These are phyloP conservation scores for Clistopyga incitator DNA, from an alignment of 2,888 invertebrate genomes.

Conservation along the genomic window DNA sequence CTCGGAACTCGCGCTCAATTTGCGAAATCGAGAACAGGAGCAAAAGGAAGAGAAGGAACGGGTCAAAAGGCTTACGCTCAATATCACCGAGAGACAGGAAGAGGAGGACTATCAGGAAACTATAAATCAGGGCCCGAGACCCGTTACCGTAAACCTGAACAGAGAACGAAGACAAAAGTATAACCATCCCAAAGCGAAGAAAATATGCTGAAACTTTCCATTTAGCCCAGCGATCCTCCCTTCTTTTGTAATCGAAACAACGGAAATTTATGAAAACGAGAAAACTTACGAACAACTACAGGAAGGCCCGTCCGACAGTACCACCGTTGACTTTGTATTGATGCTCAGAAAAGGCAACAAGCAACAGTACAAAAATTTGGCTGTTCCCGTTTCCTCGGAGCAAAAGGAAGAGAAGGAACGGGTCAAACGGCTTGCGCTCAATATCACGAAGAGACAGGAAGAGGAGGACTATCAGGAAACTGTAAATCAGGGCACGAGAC, in stretches of 20 bases:
- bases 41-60: conserved; percentile 93
- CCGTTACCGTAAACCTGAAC: conserved; percentile 92
- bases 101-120: conserved; percentile 96
- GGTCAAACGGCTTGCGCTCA: conserved; percentile 96
- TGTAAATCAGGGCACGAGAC: conserved; percentile 87
- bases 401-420: no score
- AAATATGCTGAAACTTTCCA: conserved; percentile 84
- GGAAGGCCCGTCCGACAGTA: conserved; percentile 85
- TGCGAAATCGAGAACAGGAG: conserved; percentile 94
- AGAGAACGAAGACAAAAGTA: conserved; percentile 93
- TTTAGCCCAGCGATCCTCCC: background rate
- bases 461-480: conserved; percentile 96
- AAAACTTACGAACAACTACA: conserved; percentile 93
- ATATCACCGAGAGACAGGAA: conserved; percentile 98
- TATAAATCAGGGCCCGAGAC: conserved; percentile 87
- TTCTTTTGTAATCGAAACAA: conserved; percentile 12
- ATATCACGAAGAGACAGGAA: conserved; percentile 98
- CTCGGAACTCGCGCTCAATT: conserved; percentile 94
- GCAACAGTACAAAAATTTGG: conserved; percentile 95
- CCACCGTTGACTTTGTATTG: conserved; percentile 94
- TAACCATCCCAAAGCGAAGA: conserved; percentile 96
- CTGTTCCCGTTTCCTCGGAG: conserved; percentile 94
- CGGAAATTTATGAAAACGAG: no score
- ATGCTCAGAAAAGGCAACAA: conserved; percentile 98
- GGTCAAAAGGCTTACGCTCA: conserved; percentile 94